phyloP scores from a whole-genome alignment of 2,888 invertebrate genomes.

The Drosophila pseudotakahashii region DNA sequence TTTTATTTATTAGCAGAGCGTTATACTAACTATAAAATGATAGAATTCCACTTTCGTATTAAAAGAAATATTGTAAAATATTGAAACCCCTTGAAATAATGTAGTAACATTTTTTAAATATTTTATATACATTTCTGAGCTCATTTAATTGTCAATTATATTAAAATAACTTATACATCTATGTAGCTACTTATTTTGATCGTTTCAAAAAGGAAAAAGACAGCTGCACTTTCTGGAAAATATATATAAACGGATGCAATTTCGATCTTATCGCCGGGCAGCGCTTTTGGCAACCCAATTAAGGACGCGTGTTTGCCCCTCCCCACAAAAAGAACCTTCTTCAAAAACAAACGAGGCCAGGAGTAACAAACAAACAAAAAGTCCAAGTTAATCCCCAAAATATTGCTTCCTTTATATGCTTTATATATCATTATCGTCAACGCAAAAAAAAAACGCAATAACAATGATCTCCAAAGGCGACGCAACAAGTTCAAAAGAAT shows the following conservation, averaged over 20 bases:
- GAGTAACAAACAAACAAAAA: constrained; percentile 41
- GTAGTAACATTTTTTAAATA: too few species aligned
- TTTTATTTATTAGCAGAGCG: background rate
- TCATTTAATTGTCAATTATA: too few species aligned
- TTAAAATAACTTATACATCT: too few species aligned
- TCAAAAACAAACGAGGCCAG: constrained; percentile 37
- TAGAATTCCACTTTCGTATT: too few species aligned
- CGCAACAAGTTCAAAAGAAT: constrained; percentile 51
- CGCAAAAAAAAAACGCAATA: constrained; percentile 16
- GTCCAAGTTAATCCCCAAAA: constrained; percentile 44
- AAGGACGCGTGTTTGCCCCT: constrained; percentile 46
- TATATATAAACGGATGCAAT: constrained; percentile 37
- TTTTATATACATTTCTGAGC: too few species aligned
- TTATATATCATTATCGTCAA: constrained; percentile 32
- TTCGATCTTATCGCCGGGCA: constrained; percentile 37
- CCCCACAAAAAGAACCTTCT: constrained; percentile 23
- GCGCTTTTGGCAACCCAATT: constrained; percentile 47
- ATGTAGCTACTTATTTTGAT: background rate
- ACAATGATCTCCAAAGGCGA: constrained; percentile 39
- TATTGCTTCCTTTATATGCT: constrained; percentile 47
- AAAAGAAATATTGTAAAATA: too few species aligned
- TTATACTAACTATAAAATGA: too few species aligned
- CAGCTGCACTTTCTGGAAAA: constrained; percentile 36
- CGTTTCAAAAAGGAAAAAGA: background rate
- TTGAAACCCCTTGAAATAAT: too few species aligned